Evolutionary conservation across 2,113 vertebrate species (phyloP).

Genomic region (Cygnus atratus): DNA sequence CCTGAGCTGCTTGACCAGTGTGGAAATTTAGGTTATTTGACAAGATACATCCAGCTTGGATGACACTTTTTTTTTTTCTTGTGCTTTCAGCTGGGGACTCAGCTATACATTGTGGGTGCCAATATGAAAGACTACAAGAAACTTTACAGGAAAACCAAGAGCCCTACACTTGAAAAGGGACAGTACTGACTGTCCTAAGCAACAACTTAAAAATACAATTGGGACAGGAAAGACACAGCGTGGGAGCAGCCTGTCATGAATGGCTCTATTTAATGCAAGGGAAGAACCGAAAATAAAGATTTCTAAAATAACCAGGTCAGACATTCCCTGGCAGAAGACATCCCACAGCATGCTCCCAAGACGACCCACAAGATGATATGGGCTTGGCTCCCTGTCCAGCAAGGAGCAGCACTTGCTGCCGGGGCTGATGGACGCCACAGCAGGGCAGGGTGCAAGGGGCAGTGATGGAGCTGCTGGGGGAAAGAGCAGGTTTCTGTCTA

Average conservation of each 20-base stretch:
- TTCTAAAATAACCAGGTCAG: background rate
- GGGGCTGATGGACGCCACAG: background rate
- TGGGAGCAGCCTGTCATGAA: background rate
- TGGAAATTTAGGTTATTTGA: background rate
- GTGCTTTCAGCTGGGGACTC: background rate
- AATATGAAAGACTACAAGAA: background rate
- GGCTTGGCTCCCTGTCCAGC: background rate
- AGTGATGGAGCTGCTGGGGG: background rate
- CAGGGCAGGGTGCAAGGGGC: background rate
- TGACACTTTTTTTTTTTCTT: no score
- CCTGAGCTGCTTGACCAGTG: background rate
- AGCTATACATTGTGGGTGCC: background rate
- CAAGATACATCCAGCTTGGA: background rate
- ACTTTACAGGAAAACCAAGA: background rate
- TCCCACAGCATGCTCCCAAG: background rate
- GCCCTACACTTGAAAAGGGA: background rate
- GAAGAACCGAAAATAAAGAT: slow-evolving; percentile 8
- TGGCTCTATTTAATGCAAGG: background rate
- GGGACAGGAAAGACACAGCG: slow-evolving; percentile 13
- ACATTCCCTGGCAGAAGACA: background rate
- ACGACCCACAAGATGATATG: no score
- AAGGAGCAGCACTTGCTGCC: accelerated
- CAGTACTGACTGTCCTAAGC: background rate
- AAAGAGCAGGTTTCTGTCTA: background rate
- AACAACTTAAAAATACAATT: background rate